These are phyloP conservation scores for Peromyscus melanophrys DNA, from an alignment of 2,797 vertebrate species.

Conservation along the genomic window DNA sequence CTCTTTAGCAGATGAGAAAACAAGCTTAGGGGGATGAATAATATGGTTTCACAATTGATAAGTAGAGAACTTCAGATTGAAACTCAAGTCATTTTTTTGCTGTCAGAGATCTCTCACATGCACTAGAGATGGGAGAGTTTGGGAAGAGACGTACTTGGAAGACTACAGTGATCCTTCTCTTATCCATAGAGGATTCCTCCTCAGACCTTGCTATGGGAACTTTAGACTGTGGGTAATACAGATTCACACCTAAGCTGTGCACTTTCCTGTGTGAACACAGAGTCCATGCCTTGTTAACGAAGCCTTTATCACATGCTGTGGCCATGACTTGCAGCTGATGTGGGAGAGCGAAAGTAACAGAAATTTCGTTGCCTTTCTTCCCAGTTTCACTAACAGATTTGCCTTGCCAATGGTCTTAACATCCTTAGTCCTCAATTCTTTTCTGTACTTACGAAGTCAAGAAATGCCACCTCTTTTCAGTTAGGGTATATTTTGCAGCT, in stretches of 20 bases:
- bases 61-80: not conserved
- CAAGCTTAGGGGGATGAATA: not conserved
- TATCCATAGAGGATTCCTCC: not conserved
- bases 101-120: not conserved
- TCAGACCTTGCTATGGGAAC: not conserved
- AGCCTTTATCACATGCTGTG: not conserved
- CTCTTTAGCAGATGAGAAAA: not conserved
- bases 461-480: not conserved
- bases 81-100: not conserved
- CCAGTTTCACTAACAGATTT: not conserved
- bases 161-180: not conserved
- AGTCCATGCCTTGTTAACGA: not conserved
- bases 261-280: not conserved
- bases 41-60: not conserved
- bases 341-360: not conserved
- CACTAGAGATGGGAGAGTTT: not conserved
- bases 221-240: not conserved
- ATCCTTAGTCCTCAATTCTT: not conserved
- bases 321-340: not conserved
- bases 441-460: not conserved
- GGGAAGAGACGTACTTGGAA: not conserved
- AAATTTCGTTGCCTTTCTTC: not conserved
- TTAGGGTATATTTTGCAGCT: not conserved
- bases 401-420: not conserved
- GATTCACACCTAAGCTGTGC: not conserved